Base-by-base conservation (phyloP, 2,888 invertebrate species). In the Allygus modestus region DNA sequence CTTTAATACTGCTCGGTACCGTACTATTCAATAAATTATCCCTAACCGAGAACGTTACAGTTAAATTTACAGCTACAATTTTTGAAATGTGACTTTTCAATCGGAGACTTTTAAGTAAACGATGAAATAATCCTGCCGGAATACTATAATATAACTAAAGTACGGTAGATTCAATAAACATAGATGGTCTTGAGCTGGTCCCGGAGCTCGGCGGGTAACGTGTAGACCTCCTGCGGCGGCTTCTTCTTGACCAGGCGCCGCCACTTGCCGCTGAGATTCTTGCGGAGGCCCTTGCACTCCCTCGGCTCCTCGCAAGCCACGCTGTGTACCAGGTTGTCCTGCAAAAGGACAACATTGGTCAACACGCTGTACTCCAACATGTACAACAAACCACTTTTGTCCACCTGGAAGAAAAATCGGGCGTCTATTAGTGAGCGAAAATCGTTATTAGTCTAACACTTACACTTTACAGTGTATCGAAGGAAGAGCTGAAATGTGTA, bases 121-220 rank as follows among this genome's bases (percentile, higher is more conserved):
- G 2, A 58, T 5, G 17, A 31, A 2, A 4, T 0, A 15, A 54
- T 23, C 23, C 23, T 23, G 5, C 23, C 20, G 54, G 23, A 54
- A 54, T 54, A 54, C 54, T 54, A 51, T 51, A 15, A 51, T 51
- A 17, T 51, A 54, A 54, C 23, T 20, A 23, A 23, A 17, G 28
- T 65, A 31, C 28, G 65, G 65, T 65, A 31, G 28, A 31, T 65
- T 65, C 65, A 96, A 92, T 96, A 97, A 90, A 97, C 96, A 91
- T 96, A 97, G 90, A 97, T 97, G 90, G 96, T 95, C 92, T 96
- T 96, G 88, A 97, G 93, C 92, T 97, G 96, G 88, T 96, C 96
- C 91, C 96, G 95, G 89, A 96, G 93, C 92, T 96, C 96, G 85
- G 96, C 95, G 88, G 96, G 96, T 92, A 97, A 96, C 91, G 95